phyloP scores from a whole-genome alignment of 2,888 invertebrate species.

The Lasioglossum malachurum region DNA sequence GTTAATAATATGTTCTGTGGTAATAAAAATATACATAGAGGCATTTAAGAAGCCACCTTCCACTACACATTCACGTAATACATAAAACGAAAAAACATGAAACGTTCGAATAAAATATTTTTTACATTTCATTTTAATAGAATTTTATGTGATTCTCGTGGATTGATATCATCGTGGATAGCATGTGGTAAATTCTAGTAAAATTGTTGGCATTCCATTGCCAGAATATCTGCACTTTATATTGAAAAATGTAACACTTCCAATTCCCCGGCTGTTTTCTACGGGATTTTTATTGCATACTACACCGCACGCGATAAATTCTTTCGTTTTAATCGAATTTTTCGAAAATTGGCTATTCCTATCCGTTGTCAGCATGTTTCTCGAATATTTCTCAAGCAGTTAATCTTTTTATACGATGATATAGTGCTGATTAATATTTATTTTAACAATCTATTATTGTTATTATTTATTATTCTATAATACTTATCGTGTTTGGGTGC shows the following conservation, averaged over 20 bases:
- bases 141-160: not conserved
- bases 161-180: not conserved
- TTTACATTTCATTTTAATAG: not conserved
- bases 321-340: slow-evolving; percentile 43
- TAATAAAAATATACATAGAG: too few species aligned
- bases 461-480: too few species aligned
- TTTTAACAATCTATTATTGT: too few species aligned
- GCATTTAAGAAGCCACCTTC: too few species aligned
- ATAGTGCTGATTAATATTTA: not conserved
- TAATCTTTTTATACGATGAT: not conserved
- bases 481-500: too few species aligned
- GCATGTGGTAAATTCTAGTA: not conserved
- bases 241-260: slow-evolving; percentile 18
- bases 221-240: not conserved
- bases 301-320: slow-evolving; percentile 42
- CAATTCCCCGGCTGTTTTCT: not conserved
- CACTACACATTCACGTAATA: not conserved
- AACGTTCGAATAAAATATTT: not conserved
- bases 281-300: slow-evolving; percentile 29
- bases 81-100: not conserved
- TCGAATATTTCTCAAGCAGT: slow-evolving; percentile 12
- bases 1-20: too few species aligned
- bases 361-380: slow-evolving; percentile 2
- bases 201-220: slow-evolving; percentile 24
- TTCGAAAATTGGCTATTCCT: slow-evolving; percentile 1